Base-by-base conservation (phyloP, 2,888 invertebrate genomes). In the Philereme vetulata region DNA sequence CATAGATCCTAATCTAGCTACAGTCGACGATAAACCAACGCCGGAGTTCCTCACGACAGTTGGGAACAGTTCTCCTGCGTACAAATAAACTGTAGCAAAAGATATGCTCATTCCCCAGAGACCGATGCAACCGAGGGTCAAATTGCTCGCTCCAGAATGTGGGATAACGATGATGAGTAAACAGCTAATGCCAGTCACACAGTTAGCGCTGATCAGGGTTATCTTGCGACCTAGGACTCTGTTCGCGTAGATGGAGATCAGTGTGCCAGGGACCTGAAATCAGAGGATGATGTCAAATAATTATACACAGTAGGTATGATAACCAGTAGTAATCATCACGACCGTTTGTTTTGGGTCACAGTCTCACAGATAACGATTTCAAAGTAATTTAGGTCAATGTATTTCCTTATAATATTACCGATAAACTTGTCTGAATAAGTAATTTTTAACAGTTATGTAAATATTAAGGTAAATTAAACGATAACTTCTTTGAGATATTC, bases 21-120 rank as follows among this genome's bases (percentile, higher is more conserved):
- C 94, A 90, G 97, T 96, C 0, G 97, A 98, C 35, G 97, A 95
- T 4, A 96, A 91, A 0, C 98, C 98, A 57, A 98, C 95, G 0
- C 97, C 98, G 44, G 96, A 95, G 77, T 97, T 98, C 36, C 98
- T 93, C 0, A 97, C 95, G 2, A 97, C 96, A 0, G 98, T 98
- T 0, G 98, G 98, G 81, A 97, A 98, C 9, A 97, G 82, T 85
- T 98, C 98, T 0, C 97, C 97, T 0, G 96, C 96, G 82, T 96
- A 98, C 10, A 98, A 93, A 81, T 98, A 98, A 4, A 96, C 96
- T 2, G 96, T 96, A 1, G 97, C 96, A 79, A 98, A 98, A 1
- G 96, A 94, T 45, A 97, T 94, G 10, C 96, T 96, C 84, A 96
- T 95, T 8, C 97, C 96, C 76, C 96, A 95, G 64, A 97, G 95